Evolutionary conservation across 2,113 vertebrate genomes (phyloP).

Genomic region (Stegastes partitus): DNA sequence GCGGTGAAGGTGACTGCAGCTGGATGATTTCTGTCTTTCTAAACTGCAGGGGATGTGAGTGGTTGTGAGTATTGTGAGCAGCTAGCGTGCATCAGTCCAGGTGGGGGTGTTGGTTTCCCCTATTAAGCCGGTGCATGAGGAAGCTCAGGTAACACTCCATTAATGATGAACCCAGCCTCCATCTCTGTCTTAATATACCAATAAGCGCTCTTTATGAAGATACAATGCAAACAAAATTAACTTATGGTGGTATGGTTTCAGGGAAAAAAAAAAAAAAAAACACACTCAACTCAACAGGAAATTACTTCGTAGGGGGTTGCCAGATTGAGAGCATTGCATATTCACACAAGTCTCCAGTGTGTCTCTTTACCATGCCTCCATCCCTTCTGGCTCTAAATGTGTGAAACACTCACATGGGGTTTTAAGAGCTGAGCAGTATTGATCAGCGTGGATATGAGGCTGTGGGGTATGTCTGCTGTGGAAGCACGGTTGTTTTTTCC

Average conservation of each 20-base stretch:
- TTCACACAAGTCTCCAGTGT: constrained; percentile 46
- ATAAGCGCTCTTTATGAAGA: background rate
- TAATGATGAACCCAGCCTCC: constrained; percentile 40
- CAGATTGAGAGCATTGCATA: constrained; percentile 38
- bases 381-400: constrained; percentile 63
- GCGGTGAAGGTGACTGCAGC: constrained; percentile 72
- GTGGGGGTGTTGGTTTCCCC: constrained; percentile 17
- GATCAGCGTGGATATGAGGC: constrained; percentile 66
- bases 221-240: constrained; percentile 27
- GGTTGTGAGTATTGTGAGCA: background rate
- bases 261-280: constrained; percentile 3
- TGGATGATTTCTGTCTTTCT: constrained; percentile 58
- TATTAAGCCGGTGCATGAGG: constrained; percentile 28
- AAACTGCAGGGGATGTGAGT: constrained; percentile 34
- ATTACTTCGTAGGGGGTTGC: constrained; percentile 41
- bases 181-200: background rate
- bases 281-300: constrained; percentile 34
- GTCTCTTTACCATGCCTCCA: constrained; percentile 24
- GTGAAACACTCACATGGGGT: constrained; percentile 69
- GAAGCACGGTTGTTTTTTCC: constrained; percentile 41
- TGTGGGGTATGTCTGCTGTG: constrained; percentile 59
- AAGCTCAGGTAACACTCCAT: constrained; percentile 60
- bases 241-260: background rate
- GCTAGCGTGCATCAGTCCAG: background rate
- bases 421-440: constrained; percentile 65